These are phyloP conservation scores for Brachionus plicatilis DNA, from an alignment of 1,140 invertebrate species.

Conservation along the genomic window DNA sequence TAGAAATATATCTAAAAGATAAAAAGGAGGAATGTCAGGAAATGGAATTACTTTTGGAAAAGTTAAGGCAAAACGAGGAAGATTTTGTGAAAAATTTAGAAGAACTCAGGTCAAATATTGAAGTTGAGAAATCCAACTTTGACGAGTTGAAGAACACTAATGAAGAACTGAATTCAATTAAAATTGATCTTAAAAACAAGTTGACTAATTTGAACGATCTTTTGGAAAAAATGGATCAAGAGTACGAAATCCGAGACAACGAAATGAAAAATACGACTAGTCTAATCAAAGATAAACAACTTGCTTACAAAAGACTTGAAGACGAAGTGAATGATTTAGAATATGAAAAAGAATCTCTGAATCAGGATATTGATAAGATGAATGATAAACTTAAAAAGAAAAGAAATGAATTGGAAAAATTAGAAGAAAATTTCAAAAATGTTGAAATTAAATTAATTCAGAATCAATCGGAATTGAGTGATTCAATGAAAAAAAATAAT, in stretches of 20 bases:
- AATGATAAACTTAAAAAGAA: constrained; percentile 22
- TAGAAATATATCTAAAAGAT: not conserved
- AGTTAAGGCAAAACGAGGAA: not conserved
- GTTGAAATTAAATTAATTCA: not conserved
- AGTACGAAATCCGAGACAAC: not conserved
- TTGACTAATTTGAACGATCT: not conserved
- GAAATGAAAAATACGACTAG: not conserved
- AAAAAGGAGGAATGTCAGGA: not conserved
- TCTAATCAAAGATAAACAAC: not conserved
- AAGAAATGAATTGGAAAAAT: constrained; percentile 10
- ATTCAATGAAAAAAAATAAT: not conserved
- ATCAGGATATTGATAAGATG: not conserved
- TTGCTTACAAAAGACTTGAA: not conserved
- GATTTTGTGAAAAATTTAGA: not conserved
- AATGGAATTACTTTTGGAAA: not conserved
- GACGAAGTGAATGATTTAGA: not conserved
- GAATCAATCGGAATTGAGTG: not conserved
- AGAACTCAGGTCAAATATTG: not conserved
- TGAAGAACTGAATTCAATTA: not conserved
- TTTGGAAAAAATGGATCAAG: not conserved
- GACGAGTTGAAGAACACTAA: constrained; percentile 10
- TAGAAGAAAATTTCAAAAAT: not conserved
- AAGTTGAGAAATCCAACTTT: not conserved
- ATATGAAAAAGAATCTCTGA: not conserved
- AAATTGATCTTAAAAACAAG: not conserved